Percentiles rank a stretch among this genome's conserved stretches.
These are phyloP conservation scores for Enteromius treurensis DNA, from an alignment of 2,797 vertebrate species.

Conservation along the genomic window DNA sequence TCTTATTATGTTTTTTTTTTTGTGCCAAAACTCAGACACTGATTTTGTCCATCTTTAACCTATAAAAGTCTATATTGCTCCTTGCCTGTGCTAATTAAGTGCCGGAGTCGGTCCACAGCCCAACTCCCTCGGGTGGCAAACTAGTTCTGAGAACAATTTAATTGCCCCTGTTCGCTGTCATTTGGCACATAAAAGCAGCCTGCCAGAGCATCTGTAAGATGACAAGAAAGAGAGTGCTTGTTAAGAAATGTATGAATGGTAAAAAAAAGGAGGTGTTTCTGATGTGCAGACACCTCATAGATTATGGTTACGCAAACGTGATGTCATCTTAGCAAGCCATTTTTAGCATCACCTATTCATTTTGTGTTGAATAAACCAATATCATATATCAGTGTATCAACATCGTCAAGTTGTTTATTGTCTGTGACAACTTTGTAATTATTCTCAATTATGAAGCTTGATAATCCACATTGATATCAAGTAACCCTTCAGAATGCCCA, in stretches of 20 bases:
- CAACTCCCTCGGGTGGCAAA: conserved; percentile 62
- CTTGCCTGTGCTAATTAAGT: conserved; percentile 62
- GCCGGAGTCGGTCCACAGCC: conserved; percentile 43
- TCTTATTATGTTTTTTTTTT: neutral
- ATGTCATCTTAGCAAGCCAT: neutral
- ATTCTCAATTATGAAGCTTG: neutral
- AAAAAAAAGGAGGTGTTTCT: conserved; percentile 23
- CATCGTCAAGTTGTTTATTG: neutral
- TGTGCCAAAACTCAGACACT: neutral
- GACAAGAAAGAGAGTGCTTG: conserved; percentile 37
- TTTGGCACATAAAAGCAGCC: conserved; percentile 46
- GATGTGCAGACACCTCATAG: conserved; percentile 1
- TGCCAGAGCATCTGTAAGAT: conserved; percentile 47
- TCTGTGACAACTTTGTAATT: conserved; percentile 8
- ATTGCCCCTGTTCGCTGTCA: conserved; percentile 54
- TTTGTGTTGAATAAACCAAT: neutral
- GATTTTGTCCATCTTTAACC: conserved; percentile 54
- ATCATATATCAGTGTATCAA: neutral
- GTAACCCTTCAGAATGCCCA: neutral
- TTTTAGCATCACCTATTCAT: neutral
- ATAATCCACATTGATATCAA: neutral
- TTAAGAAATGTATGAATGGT: conserved; percentile 31
- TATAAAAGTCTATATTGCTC: conserved; percentile 54
- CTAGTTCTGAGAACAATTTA: conserved; percentile 63
- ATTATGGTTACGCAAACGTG: conserved; percentile 21